phyloP scores from a whole-genome alignment of 1,140 invertebrate species.

The Panulirus ornatus region DNA sequence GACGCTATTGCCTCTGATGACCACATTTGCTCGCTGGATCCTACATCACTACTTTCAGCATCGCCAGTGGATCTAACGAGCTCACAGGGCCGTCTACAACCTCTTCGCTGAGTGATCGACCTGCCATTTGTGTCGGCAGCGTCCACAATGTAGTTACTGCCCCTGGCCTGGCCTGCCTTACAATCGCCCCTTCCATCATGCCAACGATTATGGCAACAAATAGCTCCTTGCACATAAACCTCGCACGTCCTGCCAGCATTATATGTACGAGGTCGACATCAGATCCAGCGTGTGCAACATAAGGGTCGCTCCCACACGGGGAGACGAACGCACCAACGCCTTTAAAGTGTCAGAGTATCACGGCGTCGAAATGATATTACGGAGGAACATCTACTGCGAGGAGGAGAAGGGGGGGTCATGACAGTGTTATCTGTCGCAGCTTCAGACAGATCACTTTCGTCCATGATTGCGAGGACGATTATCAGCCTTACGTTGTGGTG shows the following conservation, averaged over 20 bases:
- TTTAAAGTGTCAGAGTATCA: neutral
- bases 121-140: too few species aligned
- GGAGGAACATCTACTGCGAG: slow-evolving; percentile 21
- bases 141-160: slow-evolving; percentile 9
- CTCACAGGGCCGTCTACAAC: too few species aligned
- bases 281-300: neutral
- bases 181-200: slow-evolving; percentile 42
- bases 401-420: neutral
- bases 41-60: too few species aligned
- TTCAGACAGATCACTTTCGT: slow-evolving; percentile 34
- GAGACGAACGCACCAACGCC: neutral
- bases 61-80: too few species aligned
- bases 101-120: too few species aligned
- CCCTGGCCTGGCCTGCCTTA: slow-evolving; percentile 4
- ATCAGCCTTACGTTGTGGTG: slow-evolving; percentile 45
- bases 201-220: slow-evolving; percentile 48
- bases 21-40: too few species aligned
- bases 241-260: slow-evolving; percentile 20
- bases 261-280: slow-evolving; percentile 44
- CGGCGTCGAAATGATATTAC: neutral
- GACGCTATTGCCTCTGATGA: too few species aligned
- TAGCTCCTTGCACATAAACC: slow-evolving; percentile 50
- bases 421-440: slow-evolving; percentile 41
- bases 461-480: slow-evolving; percentile 39
- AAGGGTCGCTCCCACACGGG: neutral